phyloP scores from a whole-genome alignment of 2,888 invertebrate genomes.

The Apocheima hispidaria region DNA sequence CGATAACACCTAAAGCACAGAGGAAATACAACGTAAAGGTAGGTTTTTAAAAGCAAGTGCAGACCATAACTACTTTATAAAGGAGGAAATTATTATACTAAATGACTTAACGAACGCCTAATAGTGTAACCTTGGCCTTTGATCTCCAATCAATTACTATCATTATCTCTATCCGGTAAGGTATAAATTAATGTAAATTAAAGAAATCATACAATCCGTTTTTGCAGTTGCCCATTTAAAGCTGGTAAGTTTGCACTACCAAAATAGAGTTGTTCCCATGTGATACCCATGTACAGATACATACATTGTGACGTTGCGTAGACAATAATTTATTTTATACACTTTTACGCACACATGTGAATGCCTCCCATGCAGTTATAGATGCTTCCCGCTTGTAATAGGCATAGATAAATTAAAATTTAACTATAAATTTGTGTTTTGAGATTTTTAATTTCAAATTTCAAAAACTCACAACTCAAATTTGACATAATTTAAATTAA shows the following conservation, averaged over 20 bases:
- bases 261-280: background rate
- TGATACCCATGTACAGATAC: background rate
- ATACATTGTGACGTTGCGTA: background rate
- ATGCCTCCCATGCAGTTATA: too few species aligned
- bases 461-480: too few species aligned
- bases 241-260: slow-evolving; percentile 39
- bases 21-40: background rate
- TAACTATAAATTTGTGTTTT: too few species aligned
- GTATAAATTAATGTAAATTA: slow-evolving; percentile 45
- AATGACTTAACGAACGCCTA: slow-evolving; percentile 9
- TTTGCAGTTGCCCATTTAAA: slow-evolving; percentile 21
- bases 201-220: slow-evolving; percentile 27
- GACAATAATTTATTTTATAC: background rate
- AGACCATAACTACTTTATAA: background rate
- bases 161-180: slow-evolving; percentile 36
- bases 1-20: too few species aligned
- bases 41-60: background rate
- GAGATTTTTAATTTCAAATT: too few species aligned
- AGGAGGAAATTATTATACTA: background rate
- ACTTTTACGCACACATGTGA: too few species aligned
- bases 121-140: slow-evolving; percentile 43
- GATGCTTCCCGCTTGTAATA: too few species aligned
- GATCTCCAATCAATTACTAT: slow-evolving; percentile 26
- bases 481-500: too few species aligned
- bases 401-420: too few species aligned